Percentiles rank a stretch among this genome's conserved stretches.
Evolutionary conservation across 1,140 invertebrate genomes (phyloP).

Genomic region (Spodoptera frugiperda): DNA sequence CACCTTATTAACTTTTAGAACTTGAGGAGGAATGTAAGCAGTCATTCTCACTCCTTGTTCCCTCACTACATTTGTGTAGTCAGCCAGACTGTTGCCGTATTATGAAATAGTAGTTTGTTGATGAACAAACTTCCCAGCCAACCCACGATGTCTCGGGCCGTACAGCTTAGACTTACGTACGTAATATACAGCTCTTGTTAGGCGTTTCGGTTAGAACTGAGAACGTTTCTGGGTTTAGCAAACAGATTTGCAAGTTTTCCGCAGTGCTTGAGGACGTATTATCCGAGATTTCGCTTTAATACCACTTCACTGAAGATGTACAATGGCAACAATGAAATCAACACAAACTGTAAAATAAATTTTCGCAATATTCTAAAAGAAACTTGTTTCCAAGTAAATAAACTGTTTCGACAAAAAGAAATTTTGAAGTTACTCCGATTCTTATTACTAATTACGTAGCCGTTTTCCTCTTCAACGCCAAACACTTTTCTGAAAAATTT

Average conservation of each 20-base stretch:
- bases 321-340: not conserved
- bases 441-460: slow-evolving; percentile 36
- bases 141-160: not conserved
- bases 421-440: slow-evolving; percentile 32
- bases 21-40: slow-evolving; percentile 40
- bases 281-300: slow-evolving; percentile 1
- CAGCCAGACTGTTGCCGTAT: slow-evolving; percentile 42
- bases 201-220: slow-evolving; percentile 15
- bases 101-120: slow-evolving; percentile 49
- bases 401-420: slow-evolving; percentile 8
- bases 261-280: slow-evolving; percentile 10
- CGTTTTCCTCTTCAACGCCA: slow-evolving; percentile 34
- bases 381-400: slow-evolving; percentile 12
- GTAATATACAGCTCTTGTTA: slow-evolving; percentile 33
- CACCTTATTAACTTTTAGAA: slow-evolving; percentile 45
- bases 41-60: slow-evolving; percentile 23
- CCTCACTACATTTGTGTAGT: slow-evolving; percentile 19
- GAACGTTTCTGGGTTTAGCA: slow-evolving; percentile 27
- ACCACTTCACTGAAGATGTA: not conserved
- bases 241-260: slow-evolving; percentile 15
- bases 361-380: not conserved
- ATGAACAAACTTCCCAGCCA: slow-evolving; percentile 44
- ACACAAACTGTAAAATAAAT: slow-evolving; percentile 3
- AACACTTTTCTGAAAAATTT: slow-evolving; percentile 37
- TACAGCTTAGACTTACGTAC: slow-evolving; percentile 21